phyloP scores from a whole-genome alignment of 2,888 invertebrate genomes.

The Drosophila helvetica region DNA sequence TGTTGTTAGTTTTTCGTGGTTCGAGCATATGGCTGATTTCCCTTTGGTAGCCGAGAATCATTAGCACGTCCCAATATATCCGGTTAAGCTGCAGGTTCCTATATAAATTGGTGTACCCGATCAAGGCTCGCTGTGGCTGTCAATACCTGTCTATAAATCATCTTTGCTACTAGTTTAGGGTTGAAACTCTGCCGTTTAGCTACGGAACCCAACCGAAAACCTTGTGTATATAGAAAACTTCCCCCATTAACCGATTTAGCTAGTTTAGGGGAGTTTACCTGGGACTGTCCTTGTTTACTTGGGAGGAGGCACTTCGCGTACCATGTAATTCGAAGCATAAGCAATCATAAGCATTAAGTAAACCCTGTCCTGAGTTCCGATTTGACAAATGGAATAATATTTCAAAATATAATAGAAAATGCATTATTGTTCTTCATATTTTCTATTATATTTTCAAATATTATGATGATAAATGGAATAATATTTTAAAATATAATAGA shows the following conservation, averaged over 20 bases:
- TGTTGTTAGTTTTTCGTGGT: constrained; percentile 62
- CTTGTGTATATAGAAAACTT: background rate
- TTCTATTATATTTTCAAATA: no score
- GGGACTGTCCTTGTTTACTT: background rate
- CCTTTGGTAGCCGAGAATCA: constrained; percentile 38
- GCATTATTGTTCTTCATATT: no score
- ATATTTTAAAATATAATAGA: background rate
- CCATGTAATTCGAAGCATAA: background rate
- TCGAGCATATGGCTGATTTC: constrained; percentile 56
- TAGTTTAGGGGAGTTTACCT: constrained; percentile 12
- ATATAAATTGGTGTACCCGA: constrained; percentile 24
- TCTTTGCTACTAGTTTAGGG: constrained; percentile 26
- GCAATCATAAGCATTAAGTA: background rate
- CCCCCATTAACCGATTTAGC: background rate
- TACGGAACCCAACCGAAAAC: constrained; percentile 8
- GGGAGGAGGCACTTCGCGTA: background rate
- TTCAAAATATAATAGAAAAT: background rate
- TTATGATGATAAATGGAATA: background rate
- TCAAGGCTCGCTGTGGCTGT: constrained; percentile 22
- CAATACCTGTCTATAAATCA: constrained; percentile 57
- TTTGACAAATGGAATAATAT: background rate
- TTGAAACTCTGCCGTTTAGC: constrained; percentile 13
- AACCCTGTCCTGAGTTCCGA: background rate
- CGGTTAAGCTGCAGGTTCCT: constrained; percentile 40
- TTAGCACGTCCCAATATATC: constrained; percentile 60